Base-by-base conservation (phyloP, 1,140 invertebrate species). In the Neoseiulus cucumeris region DNA sequence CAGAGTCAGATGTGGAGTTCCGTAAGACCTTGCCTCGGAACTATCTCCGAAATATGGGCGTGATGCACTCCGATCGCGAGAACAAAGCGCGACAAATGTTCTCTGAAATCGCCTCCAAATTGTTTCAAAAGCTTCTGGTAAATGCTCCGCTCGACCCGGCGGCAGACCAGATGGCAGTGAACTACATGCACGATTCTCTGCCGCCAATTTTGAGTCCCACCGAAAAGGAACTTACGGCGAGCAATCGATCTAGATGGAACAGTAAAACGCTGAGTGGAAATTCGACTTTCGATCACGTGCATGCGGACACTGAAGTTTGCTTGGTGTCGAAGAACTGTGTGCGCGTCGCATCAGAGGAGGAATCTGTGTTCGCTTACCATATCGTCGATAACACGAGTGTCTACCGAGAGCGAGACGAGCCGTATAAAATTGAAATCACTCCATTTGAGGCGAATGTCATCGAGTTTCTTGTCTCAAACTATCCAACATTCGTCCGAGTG, bases 151-250 rank as follows among this genome's bases (percentile, higher is more conserved):
- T 93, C 44, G 89, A 94, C 76, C 78, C 81, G 25, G 87, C 85
- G 59, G 87, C 85, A 20, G 92, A 96, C 76, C 81, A 87, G 75
- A 79, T 93, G 77, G 85, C 83, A 1, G 88, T 85, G 71, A 79
- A 82, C 67, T 88, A 85, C 68, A 84, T 93, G 68, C 85, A 89
- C 70, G 86, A 89, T 75, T 85, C 85, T n/a, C 73, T 96, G 55
- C 92, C 92, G 1, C 91, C 91, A 0, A 77, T 83, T 42, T 73
- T 93, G 22, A 25, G 14, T 0, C 79, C 76, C 71, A 6, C 70
- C 77, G 75, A 77, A 47, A 88, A 91, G 74, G 80, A 78, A 67
- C 68, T 73, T 1, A 80, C 83, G 68, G 87, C 85, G 9, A 80
- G 85, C 0, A 81, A 81, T 72, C 81, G 82, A 25, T 83, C 83